Evolutionary conservation across 1,140 invertebrate genomes (phyloP), one percentile per base, ranked within the genome.

Genomic region (Dendrolimus punctatus): DNA sequence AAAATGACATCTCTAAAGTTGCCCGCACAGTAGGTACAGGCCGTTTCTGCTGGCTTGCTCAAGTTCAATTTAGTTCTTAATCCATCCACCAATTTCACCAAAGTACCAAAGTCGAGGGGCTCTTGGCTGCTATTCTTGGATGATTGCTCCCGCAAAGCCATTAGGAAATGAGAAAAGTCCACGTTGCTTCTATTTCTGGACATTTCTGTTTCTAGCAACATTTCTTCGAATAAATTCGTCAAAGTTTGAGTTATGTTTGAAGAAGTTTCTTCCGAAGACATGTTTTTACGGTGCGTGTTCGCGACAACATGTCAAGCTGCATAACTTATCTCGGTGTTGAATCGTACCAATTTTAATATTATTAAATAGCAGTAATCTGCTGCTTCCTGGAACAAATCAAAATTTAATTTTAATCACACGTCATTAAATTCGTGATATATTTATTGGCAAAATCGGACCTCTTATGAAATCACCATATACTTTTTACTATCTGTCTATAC

Each of bases 21-120:
- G 5, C 86, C 84, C 5, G 76, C 78, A 46, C 86, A 88, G 58
- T 87, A 88, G 46, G 72, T 71, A 52, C 81, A 85, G 4, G 62
- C 36, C 5, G 67, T 37, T 53, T 85, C 80, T 2, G 57, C 52
- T 0, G 69, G 51, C 51, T 77, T 79, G 5, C 72, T 83, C 42
- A 83, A 50, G 51, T 85, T 85, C 1, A 83, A 45, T 44, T 68
- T 73, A 8, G 57, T 69, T 8, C 76, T 60, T 71, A 71, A 80
- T 1, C 79, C 82, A 47, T 82, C 80, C 0, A 83, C 73, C n/a
- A 83, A 46, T 43, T 78, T 81, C 6, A 85, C 74, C 37, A 81
- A 57, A 2, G 77, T 76, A 0, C 76, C 79, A 41, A 82, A 85
- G 43, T 85, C 80, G 9, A 83, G 51, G 0, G 68, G 55, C 6